These are phyloP conservation scores for Lucilia cuprina DNA, from an alignment of 1,140 invertebrate genomes.

Conservation along the genomic window DNA sequence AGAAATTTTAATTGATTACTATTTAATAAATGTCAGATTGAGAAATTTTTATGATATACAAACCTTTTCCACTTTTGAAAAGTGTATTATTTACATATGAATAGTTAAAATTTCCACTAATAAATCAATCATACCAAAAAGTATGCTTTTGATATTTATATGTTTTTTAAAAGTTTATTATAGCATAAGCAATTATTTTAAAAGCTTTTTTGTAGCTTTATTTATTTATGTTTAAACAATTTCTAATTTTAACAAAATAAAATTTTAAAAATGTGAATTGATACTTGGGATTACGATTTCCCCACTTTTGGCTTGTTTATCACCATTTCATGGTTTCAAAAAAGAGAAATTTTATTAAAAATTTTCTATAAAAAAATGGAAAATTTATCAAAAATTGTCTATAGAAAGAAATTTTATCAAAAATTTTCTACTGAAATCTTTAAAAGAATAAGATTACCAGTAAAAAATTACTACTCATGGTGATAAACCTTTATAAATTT, in stretches of 20 bases:
- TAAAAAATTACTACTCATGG: too few relatives aligned
- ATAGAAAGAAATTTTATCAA: too few relatives aligned
- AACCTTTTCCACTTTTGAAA: neutral
- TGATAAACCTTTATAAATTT: neutral
- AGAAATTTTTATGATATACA: neutral
- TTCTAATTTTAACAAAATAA: neutral
- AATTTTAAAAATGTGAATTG: constrained; percentile 3
- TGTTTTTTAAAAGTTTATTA: neutral
- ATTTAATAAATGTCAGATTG: neutral
- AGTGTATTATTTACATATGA: neutral
- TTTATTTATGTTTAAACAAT: constrained; percentile 6
- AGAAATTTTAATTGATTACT: neutral
- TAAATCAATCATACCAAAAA: neutral
- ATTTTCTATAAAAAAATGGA: too few relatives aligned
- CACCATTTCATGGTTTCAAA: too few relatives aligned
- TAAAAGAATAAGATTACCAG: too few relatives aligned
- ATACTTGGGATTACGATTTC: too few relatives aligned
- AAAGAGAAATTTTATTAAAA: too few relatives aligned
- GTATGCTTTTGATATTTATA: constrained; percentile 2
- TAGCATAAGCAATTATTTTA: constrained; percentile 20
- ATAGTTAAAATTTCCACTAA: neutral
- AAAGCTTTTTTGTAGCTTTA: constrained; percentile 14
- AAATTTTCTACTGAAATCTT: too few relatives aligned
- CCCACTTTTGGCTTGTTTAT: too few relatives aligned
- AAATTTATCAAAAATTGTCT: too few relatives aligned